Base-by-base conservation (phyloP, 1,140 invertebrate genomes). In the Tetraneura akinire region DNA sequence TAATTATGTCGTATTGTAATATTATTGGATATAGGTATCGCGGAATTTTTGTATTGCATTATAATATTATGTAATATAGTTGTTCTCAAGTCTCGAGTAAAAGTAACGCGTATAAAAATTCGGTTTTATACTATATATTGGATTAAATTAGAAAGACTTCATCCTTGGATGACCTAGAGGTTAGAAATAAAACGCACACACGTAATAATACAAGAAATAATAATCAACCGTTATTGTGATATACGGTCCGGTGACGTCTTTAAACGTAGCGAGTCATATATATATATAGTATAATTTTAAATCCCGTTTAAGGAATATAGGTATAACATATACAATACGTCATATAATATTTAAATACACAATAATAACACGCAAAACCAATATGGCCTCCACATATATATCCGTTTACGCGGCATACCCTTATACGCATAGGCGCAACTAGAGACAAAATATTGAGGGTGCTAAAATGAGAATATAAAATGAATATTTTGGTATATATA, bases 161-260 rank as follows among this genome's bases (percentile, higher is more conserved):
- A 71, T 71, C 23, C 16, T 71, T 51, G 66, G 26, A 49, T n/a
- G 68, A 71, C 47, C 68, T 13, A 71, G 47, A 70, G 66, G 3
- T 29, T 18, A 29, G 18, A 14, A 66, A 71, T 29, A 51, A 71
- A 68, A 9, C 16, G 18, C 29, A 60, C 11, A 51, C 13, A 64
- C 32, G 10, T 23, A 29, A 47, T 71, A 71, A 71, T 62, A 55
- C 21, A 51, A 23, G 47, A 71, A 51, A 51, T 29, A 29, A 29
- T 71, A n/a, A n/a, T 51, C 11, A 16, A 71, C 68, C 47, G 68
- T 71, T 51, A 71, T 51, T 16, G 68, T 29, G 68, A 71, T 51
- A n/a, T n/a, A 71, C 47, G 47, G 68, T 71, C 68, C 45, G 68
- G 47, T 71, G 26, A 51, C 23, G 68, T 51, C 45, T 71, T 71